Evolutionary conservation across 2,888 invertebrate genomes (phyloP).

Genomic region (Sceliomorpha sp.): DNA sequence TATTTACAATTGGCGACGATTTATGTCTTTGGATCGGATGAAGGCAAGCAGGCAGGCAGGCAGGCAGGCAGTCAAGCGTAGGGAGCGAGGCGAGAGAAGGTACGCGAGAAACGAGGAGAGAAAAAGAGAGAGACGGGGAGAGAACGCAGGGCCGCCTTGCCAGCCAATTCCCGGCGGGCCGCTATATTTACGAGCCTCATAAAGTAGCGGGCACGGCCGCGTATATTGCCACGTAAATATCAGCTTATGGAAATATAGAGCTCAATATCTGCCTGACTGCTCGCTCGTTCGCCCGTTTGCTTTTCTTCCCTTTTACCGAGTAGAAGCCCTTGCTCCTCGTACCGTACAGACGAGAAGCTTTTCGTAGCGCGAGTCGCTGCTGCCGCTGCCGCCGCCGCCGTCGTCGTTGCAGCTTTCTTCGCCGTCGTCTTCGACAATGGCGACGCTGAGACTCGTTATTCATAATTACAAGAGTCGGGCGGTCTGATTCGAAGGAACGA

Average conservation of each 20-base stretch:
- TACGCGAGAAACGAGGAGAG: slow-evolving; percentile 26
- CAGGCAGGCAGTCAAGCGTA: too few species aligned
- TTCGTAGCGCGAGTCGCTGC: too few species aligned
- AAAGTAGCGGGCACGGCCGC: slow-evolving; percentile 78
- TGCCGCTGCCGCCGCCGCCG: too few species aligned
- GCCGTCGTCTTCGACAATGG: too few species aligned
- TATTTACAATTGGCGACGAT: slow-evolving; percentile 78
- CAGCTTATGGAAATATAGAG: slow-evolving; percentile 83
- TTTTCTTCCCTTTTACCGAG: slow-evolving; percentile 60
- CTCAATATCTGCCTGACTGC: slow-evolving; percentile 81
- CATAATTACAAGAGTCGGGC: slow-evolving; percentile 28
- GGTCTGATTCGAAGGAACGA: slow-evolving; percentile 9
- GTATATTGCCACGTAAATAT: slow-evolving; percentile 82
- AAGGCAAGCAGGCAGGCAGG: too few species aligned
- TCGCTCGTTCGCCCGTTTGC: slow-evolving; percentile 53
- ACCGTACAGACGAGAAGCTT: too few species aligned
- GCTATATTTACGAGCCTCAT: slow-evolving; percentile 80
- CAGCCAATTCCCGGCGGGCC: slow-evolving; percentile 79
- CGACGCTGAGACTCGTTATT: slow-evolving; percentile 19
- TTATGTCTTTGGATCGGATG: slow-evolving; percentile 70
- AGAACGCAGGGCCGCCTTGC: slow-evolving; percentile 73
- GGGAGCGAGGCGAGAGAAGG: slow-evolving; percentile 44
- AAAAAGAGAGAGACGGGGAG: slow-evolving; percentile 42
- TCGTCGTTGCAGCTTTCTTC: too few species aligned
- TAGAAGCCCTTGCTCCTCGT: slow-evolving; percentile 29